A percentile compares a stretch with the other conserved stretches of the same genome.
phyloP scores from a whole-genome alignment of 2,797 vertebrate species.

The Hybognathus amarus region DNA sequence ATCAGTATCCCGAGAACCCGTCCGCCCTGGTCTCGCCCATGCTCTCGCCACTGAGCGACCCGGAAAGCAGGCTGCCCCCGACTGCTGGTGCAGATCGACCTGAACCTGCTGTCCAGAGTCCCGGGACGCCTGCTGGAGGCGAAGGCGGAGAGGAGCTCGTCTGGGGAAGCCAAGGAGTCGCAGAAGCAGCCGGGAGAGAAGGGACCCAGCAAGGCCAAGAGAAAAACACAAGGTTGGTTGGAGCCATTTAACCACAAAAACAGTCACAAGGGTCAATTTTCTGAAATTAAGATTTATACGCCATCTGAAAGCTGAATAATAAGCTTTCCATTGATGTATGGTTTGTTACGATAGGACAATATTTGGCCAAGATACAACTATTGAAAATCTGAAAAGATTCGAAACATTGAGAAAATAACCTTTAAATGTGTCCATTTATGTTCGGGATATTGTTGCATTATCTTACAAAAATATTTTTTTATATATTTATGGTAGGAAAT shows the following conservation, averaged over 20 bases:
- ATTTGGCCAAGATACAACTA: too few species aligned
- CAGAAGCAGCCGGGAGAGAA: slow-evolving; percentile 90
- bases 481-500: too few species aligned
- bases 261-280: too few species aligned
- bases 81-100: slow-evolving; percentile 96
- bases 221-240: slow-evolving; percentile 90
- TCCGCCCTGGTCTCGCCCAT: slow-evolving; percentile 85
- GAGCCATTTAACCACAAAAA: neutral
- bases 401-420: too few species aligned
- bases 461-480: too few species aligned
- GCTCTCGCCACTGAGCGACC: slow-evolving; percentile 94
- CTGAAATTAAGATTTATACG: too few species aligned
- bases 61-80: slow-evolving; percentile 88
- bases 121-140: slow-evolving; percentile 86
- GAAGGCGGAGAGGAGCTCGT: slow-evolving; percentile 83
- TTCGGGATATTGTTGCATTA: too few species aligned
- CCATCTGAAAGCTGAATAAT: too few species aligned
- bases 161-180: slow-evolving; percentile 83
- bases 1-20: slow-evolving; percentile 86
- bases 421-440: too few species aligned
- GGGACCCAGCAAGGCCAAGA: slow-evolving; percentile 88
- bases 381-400: too few species aligned
- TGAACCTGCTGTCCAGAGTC: slow-evolving; percentile 91
- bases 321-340: too few species aligned
- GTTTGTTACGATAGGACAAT: too few species aligned